Evolutionary conservation across 2,113 vertebrate genomes (phyloP).

Genomic region (Sander lucioperca): DNA sequence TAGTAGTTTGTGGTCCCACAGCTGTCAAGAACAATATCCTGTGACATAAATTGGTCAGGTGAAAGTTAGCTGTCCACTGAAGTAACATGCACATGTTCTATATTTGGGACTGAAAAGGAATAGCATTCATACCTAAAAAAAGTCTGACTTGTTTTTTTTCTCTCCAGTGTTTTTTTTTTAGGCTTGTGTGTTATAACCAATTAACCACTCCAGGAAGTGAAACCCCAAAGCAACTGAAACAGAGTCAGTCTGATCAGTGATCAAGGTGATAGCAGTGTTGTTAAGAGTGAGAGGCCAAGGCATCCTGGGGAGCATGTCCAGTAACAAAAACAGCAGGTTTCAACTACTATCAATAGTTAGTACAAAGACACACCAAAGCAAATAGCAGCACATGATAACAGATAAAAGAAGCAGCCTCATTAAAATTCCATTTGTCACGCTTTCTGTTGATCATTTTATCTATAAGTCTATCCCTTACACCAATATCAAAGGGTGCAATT

Average conservation of each 20-base stretch:
- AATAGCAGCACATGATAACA: slow-evolving; percentile 91
- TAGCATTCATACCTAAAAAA: background rate
- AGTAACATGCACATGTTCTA: background rate
- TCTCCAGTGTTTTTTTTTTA: slow-evolving; percentile 57
- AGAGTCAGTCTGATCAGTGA: slow-evolving; percentile 90
- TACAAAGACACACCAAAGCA: slow-evolving; percentile 68
- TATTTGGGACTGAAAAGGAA: background rate
- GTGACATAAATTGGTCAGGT: background rate
- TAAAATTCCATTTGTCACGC: slow-evolving; percentile 97
- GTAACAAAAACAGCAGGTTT: slow-evolving; percentile 94
- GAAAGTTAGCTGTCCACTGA: background rate
- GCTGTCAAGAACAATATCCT: slow-evolving; percentile 17
- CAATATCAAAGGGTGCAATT: slow-evolving; percentile 92
- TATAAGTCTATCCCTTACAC: slow-evolving; percentile 89
- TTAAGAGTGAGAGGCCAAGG: slow-evolving; percentile 88
- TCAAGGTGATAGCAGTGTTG: slow-evolving; percentile 93
- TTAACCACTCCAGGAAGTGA: slow-evolving; percentile 86
- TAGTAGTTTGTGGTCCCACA: slow-evolving; percentile 25
- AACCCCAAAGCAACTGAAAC: slow-evolving; percentile 93
- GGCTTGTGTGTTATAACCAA: slow-evolving; percentile 78
- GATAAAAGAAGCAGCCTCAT: slow-evolving; percentile 94
- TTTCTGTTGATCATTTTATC: slow-evolving; percentile 95
- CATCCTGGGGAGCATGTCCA: slow-evolving; percentile 92
- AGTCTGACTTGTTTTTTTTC: background rate
- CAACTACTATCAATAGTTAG: slow-evolving; percentile 92